Conservation (phyloP, 92 coral and sea anemone species). For the Heteractis magnifica region DNA sequence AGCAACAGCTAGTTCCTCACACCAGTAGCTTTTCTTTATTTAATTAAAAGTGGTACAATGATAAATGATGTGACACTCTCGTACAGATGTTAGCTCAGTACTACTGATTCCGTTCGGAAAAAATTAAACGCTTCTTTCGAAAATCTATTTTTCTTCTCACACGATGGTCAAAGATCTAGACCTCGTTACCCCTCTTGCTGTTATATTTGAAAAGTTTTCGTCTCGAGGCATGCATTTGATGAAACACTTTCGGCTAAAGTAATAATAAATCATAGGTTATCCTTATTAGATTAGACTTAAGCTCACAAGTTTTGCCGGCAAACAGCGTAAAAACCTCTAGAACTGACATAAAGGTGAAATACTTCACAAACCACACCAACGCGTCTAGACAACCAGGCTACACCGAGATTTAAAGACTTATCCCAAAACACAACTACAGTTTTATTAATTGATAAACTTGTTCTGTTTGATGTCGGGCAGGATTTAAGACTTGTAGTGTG, state of each 20-base stretch:
- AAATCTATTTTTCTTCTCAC: neutral
- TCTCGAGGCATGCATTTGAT: neutral
- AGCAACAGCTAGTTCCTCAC: neutral
- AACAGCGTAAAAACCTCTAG: neutral
- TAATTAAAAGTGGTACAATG: neutral
- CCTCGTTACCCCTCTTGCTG: neutral
- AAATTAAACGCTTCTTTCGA: neutral
- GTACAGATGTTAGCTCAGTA: neutral
- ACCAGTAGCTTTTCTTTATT: neutral
- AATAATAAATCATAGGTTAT: constrained; percentile 28
- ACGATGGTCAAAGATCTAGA: neutral
- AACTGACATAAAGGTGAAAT: neutral
- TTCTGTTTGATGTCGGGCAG: neutral
- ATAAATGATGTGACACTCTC: constrained; percentile 7
- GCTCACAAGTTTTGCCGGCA: neutral
- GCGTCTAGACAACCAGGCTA: neutral
- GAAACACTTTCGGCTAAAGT: neutral
- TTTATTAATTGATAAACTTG: neutral
- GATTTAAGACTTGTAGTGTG: neutral
- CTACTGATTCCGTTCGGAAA: neutral
- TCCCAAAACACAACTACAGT: neutral
- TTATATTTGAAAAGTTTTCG: neutral
- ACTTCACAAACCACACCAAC: neutral
- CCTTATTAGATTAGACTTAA: constrained; percentile 23
- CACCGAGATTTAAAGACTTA: neutral